phyloP scores from a whole-genome alignment of 2,797 vertebrate genomes.

The Notolepis coatsorum region DNA sequence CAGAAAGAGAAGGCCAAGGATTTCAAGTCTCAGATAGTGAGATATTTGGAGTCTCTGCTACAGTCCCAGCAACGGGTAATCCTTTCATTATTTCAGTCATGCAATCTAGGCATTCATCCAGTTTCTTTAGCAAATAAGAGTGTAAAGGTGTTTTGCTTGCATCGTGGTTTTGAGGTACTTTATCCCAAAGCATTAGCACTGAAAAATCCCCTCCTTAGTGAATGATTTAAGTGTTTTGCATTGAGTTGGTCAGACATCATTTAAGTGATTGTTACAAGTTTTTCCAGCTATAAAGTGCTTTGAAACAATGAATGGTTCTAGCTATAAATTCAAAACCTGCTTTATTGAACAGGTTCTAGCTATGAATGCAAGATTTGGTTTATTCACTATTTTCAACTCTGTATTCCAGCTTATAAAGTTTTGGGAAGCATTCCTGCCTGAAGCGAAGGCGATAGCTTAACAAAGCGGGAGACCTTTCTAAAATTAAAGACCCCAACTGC shows the following conservation, averaged over 20 bases:
- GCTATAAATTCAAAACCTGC: no score
- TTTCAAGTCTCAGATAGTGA: conserved; percentile 92
- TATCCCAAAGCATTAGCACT: not conserved
- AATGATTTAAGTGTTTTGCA: not conserved
- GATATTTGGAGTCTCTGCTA: conserved; percentile 91
- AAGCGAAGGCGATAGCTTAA: conserved; percentile 97
- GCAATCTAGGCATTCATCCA: not conserved
- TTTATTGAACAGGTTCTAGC: no score
- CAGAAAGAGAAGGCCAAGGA: conserved; percentile 97
- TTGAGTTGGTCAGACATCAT: not conserved
- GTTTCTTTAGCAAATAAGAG: not conserved
- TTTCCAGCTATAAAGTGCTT: not conserved
- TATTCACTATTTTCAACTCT: conserved; percentile 21
- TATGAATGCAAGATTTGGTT: no score
- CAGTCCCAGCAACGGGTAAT: conserved; percentile 95
- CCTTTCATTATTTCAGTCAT: not conserved
- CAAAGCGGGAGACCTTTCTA: conserved; percentile 54
- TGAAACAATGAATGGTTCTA: no score
- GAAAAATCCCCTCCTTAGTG: not conserved
- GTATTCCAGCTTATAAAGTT: conserved; percentile 91
- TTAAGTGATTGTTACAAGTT: no score
- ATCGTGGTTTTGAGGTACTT: not conserved
- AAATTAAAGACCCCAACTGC: conserved; percentile 77
- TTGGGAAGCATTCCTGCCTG: conserved; percentile 97
- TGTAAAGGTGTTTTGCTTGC: not conserved